Conservation (phyloP, 2,888 invertebrate genomes). For the Andricus quercusramuli region DNA sequence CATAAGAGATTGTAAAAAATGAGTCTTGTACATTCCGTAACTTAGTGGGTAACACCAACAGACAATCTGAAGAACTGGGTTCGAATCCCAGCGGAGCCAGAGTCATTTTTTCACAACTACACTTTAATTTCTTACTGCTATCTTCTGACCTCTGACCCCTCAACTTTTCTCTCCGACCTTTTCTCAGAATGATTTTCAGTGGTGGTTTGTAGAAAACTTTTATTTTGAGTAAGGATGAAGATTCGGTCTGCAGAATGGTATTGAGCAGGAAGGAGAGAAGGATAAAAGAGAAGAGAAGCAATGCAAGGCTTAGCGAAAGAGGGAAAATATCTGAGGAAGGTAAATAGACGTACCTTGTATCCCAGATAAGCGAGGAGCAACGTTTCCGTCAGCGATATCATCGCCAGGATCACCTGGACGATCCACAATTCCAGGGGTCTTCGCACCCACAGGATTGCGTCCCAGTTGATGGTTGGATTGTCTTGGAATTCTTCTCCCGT, state of each 20-base stretch:
- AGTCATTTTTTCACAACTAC: too few species aligned
- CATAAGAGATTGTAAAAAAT: too few species aligned
- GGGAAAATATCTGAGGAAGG: not conserved
- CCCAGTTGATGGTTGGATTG: constrained; percentile 96
- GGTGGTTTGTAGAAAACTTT: too few species aligned
- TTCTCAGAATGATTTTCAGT: not conserved
- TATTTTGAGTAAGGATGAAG: not conserved
- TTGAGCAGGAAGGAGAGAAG: constrained; percentile 1
- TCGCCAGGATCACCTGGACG: constrained; percentile 93
- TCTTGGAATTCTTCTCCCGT: constrained; percentile 96
- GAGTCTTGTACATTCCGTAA: too few species aligned
- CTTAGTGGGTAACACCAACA: too few species aligned
- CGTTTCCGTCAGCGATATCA: constrained; percentile 96
- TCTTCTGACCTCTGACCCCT: too few species aligned
- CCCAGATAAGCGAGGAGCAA: constrained; percentile 96
- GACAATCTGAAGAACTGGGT: too few species aligned
- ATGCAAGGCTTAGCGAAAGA: not conserved
- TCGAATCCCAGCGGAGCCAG: too few species aligned
- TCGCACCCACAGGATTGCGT: constrained; percentile 97
- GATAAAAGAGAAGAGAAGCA: not conserved
- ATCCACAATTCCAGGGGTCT: constrained; percentile 93
- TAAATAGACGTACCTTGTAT: constrained; percentile 88
- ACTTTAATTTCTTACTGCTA: too few species aligned
- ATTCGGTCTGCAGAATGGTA: not conserved
- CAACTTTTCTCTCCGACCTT: too few species aligned